Evolutionary conservation across 1,140 invertebrate genomes (phyloP).

Genomic region (Diorhabda carinulata): DNA sequence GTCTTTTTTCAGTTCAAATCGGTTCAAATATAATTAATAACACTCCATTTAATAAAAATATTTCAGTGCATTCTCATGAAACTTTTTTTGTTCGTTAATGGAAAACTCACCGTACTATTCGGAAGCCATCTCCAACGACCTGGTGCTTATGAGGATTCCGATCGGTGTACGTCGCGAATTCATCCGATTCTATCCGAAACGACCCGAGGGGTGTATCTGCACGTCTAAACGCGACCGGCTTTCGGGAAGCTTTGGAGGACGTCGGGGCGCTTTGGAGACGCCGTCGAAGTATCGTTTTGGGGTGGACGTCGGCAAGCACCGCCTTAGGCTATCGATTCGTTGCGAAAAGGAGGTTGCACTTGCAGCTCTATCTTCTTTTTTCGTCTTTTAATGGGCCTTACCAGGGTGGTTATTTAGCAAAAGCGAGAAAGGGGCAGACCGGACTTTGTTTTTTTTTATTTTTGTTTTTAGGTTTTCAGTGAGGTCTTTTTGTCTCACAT

Average conservation of each 20-base stretch:
- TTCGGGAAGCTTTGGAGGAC: conserved; percentile 39
- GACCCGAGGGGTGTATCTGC: conserved; percentile 18
- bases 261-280: conserved; percentile 38
- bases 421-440: background rate
- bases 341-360: conserved; percentile 25
- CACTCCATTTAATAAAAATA: too few relatives aligned
- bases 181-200: conserved; percentile 26
- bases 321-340: conserved; percentile 27
- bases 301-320: conserved; percentile 37
- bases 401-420: background rate
- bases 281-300: conserved; percentile 34
- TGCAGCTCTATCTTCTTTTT: conserved; percentile 3
- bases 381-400: conserved; percentile 2
- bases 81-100: too few relatives aligned
- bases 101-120: conserved; percentile 8
- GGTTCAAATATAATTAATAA: too few relatives aligned
- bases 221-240: conserved; percentile 41
- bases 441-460: conserved; percentile 5
- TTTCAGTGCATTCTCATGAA: too few relatives aligned
- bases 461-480: conserved; percentile 5
- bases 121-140: conserved; percentile 14
- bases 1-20: too few relatives aligned
- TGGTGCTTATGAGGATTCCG: conserved; percentile 9
- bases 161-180: conserved; percentile 10
- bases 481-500: conserved; percentile 8